Conservation (phyloP, 2,888 invertebrate genomes). For the Eucera pruinosa region DNA sequence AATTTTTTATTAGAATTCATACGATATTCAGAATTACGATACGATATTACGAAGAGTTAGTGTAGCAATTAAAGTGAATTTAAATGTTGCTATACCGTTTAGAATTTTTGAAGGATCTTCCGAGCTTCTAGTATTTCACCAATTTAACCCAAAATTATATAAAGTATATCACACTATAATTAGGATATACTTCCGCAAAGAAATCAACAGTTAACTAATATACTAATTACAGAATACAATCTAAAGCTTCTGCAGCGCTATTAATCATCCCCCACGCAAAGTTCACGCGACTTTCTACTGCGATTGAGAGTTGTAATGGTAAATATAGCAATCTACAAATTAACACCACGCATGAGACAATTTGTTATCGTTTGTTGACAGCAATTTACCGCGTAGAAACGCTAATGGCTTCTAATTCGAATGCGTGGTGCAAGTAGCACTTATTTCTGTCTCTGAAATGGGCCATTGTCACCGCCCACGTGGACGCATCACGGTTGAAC, state of each 20-base stretch:
- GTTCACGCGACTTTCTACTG: neutral
- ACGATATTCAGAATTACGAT: too few relatives aligned
- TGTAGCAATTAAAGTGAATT: too few relatives aligned
- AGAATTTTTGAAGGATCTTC: too few relatives aligned
- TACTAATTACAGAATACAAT: too few relatives aligned
- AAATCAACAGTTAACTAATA: too few relatives aligned
- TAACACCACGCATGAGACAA: neutral
- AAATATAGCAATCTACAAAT: neutral
- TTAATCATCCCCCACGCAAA: neutral
- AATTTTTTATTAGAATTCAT: too few relatives aligned
- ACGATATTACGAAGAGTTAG: too few relatives aligned
- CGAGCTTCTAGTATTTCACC: too few relatives aligned
- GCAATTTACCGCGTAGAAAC: conserved; percentile 8
- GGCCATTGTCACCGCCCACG: conserved; percentile 64
- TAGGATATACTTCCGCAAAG: too few relatives aligned
- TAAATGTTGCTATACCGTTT: too few relatives aligned
- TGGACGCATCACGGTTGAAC: conserved; percentile 34
- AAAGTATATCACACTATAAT: too few relatives aligned
- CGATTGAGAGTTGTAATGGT: neutral
- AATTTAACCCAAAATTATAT: too few relatives aligned
- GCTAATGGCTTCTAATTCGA: conserved; percentile 25
- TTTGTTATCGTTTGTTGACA: neutral
- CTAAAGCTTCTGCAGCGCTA: neutral
- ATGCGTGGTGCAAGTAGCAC: conserved; percentile 3
- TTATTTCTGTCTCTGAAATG: conserved; percentile 65